Evolutionary conservation across 2,113 vertebrate genomes (phyloP).

Genomic region (Limnothrissa miodon): DNA sequence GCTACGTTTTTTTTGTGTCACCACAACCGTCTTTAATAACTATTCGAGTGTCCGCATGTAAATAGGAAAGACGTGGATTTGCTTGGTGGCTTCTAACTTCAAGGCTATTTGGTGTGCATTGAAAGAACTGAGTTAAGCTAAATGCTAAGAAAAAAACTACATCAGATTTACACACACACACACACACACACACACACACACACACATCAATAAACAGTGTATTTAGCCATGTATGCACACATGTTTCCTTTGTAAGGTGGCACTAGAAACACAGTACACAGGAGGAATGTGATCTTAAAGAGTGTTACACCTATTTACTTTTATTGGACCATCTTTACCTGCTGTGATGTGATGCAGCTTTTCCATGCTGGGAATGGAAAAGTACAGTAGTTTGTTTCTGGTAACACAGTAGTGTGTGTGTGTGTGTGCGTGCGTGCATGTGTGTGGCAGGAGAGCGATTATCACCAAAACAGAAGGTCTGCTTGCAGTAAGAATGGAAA

Average conservation of each 20-base stretch:
- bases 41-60: no score
- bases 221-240: neutral
- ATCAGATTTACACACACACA: no score
- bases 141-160: no score
- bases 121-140: no score
- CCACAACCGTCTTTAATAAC: no score
- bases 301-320: neutral
- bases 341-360: constrained; percentile 2
- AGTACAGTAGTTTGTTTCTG: neutral
- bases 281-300: neutral
- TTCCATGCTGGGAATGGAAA: constrained; percentile 6
- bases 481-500: neutral
- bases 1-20: no score
- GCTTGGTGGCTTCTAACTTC: no score
- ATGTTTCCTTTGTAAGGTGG: neutral
- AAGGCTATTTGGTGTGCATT: no score
- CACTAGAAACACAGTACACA: neutral
- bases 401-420: neutral
- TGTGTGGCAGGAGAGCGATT: neutral
- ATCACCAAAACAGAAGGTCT: neutral
- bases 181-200: neutral
- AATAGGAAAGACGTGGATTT: no score
- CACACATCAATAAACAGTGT: neutral
- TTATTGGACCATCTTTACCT: constrained; percentile 2
- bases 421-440: neutral